Conservation (phyloP, 1,140 invertebrate species). For the Drosophila sp. region DNA sequence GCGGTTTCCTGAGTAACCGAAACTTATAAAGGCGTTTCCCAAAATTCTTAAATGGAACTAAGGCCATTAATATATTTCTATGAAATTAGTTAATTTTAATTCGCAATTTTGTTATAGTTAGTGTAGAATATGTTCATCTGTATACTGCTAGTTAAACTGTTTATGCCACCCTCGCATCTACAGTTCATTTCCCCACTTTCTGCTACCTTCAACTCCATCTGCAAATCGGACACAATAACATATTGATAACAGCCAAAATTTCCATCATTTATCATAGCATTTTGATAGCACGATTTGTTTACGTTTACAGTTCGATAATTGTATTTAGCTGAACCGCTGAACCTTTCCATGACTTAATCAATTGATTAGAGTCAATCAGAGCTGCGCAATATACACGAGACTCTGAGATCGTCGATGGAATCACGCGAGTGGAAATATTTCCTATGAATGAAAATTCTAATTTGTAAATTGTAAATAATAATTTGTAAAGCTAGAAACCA, state of each 20-base stretch:
- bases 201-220: conserved; percentile 8
- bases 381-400: conserved; percentile 49
- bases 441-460: conserved; percentile 39
- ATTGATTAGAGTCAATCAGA: conserved; percentile 38
- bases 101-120: too few species aligned
- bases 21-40: conserved; percentile 1
- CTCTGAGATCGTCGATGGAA: background rate
- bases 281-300: conserved; percentile 38
- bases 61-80: background rate
- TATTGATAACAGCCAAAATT: conserved; percentile 38
- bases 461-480: background rate
- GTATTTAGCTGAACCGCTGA: conserved; percentile 13
- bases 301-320: conserved; percentile 30
- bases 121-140: too few species aligned
- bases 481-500: background rate
- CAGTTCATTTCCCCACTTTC: conserved; percentile 7
- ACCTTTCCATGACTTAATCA: conserved; percentile 22
- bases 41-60: background rate
- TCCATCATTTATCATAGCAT: conserved; percentile 29
- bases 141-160: background rate
- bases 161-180: background rate
- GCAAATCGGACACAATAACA: conserved; percentile 2
- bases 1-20: conserved; percentile 16
- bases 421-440: conserved; percentile 21
- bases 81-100: too few species aligned